Conservation (phyloP, 2,113 vertebrate genomes). For the Chaetops frenatus region DNA sequence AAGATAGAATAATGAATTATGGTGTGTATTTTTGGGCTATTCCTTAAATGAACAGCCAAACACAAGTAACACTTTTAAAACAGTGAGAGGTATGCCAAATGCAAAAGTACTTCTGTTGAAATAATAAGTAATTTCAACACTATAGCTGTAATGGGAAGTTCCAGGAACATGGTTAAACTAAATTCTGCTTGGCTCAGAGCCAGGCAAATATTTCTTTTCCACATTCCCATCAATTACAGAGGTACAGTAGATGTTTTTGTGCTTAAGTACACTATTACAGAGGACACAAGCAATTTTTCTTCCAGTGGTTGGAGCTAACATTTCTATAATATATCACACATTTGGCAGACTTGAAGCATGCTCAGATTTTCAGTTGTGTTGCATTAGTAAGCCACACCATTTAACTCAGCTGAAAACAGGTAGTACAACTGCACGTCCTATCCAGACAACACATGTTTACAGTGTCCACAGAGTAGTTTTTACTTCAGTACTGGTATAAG, state of each 20-base stretch:
- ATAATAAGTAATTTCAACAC: constrained; percentile 6
- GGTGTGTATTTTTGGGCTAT: not conserved
- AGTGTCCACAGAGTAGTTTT: not conserved
- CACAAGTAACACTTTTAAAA: not conserved
- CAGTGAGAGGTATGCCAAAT: not conserved
- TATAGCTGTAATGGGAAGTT: constrained; percentile 9
- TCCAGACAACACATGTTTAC: not conserved
- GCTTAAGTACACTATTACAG: not conserved
- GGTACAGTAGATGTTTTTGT: constrained; percentile 1
- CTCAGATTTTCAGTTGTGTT: not conserved
- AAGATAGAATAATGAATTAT: not conserved
- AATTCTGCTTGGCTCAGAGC: not conserved
- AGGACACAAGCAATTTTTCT: constrained; percentile 9
- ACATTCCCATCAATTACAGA: constrained; percentile 20
- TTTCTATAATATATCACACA: not conserved
- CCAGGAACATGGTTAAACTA: not conserved
- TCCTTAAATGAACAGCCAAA: not conserved
- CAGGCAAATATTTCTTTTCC: not conserved
- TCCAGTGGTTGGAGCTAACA: not conserved
- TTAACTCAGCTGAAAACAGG: not conserved
- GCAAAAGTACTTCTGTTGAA: constrained; percentile 1
- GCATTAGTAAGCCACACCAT: not conserved
- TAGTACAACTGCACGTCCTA: not conserved
- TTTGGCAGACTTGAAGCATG: not conserved
- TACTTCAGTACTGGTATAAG: not conserved